Base-by-base conservation (phyloP, 2,797 vertebrate genomes). In the Acridotheres tristis region DNA sequence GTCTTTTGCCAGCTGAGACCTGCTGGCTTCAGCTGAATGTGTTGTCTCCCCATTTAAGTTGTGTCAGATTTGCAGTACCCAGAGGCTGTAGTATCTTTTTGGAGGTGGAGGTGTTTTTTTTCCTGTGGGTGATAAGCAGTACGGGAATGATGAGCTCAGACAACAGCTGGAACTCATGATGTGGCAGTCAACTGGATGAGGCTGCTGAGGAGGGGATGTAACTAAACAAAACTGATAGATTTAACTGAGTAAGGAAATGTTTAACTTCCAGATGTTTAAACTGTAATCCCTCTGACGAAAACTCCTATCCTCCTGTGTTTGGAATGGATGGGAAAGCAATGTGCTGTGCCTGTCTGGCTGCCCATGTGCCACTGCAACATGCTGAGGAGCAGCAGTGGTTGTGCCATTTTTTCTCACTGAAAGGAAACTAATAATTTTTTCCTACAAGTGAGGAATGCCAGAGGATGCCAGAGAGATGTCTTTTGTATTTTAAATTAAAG, bases 261-360 rank as follows among this genome's bases (percentile, higher is more conserved):
- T 96, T 96, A 93, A 92, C 71, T 88, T 80, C 57, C 66, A 95
- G 79, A 85, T 92, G 74, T 71, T 93, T 85, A 90, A 84, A 80
- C 42, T 55, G 47, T 78, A 59, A 90, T 91, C 45, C 47, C n/a
- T 72, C 42, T 86, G 62, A 85, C 0, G 15, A 90, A 91, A 88
- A 65, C 58, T 62, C 57, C 80, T 81, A 71, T 58, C 68, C 62
- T 84, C 55, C 38, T 0, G 0, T 74, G 36, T 71, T 91, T 90
- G 61, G 50, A 54, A 57, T 0, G 12, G 42, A 65, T 75, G 69
- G 61, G 53, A 55, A 71, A 77, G 76, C 53, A 63, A 57, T 6
- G 3, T 32, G 34, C 55, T 83, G 30, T 13, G 19, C 29, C 63
- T 76, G 55, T 45, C 51, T 66, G 76, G 34, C 30, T 77, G 65